Base-by-base conservation (phyloP, 2,797 vertebrate genomes). In the Cheirogaleus major region DNA sequence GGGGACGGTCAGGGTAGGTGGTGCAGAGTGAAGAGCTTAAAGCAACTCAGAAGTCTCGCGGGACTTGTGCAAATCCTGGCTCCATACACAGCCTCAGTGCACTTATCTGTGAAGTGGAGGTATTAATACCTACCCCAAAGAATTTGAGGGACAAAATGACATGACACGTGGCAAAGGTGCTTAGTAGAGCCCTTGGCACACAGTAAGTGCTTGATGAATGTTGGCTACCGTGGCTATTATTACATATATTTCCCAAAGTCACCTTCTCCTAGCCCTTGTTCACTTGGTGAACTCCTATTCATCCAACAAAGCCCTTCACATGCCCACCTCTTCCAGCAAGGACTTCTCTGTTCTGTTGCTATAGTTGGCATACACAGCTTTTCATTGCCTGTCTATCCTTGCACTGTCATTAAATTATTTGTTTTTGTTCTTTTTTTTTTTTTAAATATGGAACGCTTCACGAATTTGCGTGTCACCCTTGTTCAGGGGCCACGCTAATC, bases 131-230 rank as follows among this genome's bases (percentile, higher is more conserved):
- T 18, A 25, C 4, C 25, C 11, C 61, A 32, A 38, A 76, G 35
- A 79, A 52, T 32, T 17, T 10, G 72, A 45, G 82, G 75, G 45
- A 12, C 73, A 13, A 50, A 86, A 50, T 23, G 32, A 90, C 61
- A 69, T 5, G 12, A 52, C 1, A 30, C 12, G 27, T 18, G 32
- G 4, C n/a, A 8, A 2, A 72, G 25, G 79, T 15, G 63, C 91
- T 61, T 35, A 23, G 61, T 43, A 18, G 52, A 30, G 57, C 4
- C 2, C 65, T 32, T 17, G 61, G 87, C 25, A 8, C 4, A 8
- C 0, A 11, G 30, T 17, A 48, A 43, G 6, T 4, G 0, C 61
- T 87, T 0, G 5, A 1, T 0, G 70, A 9, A 12, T 7, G 45
- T 20, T 38, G 70, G 63, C 50, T 20, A n/a, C 30, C 65, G 70